Conservation (phyloP, 2,113 vertebrate genomes). For the Otis tarda region DNA sequence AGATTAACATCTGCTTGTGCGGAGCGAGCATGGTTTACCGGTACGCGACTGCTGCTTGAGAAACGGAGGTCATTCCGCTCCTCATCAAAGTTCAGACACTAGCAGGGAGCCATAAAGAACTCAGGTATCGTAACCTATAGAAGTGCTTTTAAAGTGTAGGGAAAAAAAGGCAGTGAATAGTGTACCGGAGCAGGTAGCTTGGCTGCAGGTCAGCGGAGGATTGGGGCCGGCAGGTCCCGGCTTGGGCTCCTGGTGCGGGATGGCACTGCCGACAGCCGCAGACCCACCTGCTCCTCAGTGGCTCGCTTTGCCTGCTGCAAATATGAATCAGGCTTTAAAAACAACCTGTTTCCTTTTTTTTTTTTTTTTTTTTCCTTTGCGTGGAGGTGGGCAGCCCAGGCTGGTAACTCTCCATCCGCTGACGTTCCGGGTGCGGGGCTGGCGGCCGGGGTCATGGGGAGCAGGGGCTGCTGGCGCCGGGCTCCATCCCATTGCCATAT, state of each 20-base stretch:
- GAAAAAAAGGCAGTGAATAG: not conserved
- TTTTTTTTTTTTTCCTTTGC: not conserved
- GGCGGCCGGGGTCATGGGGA: not conserved
- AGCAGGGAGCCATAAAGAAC: not conserved
- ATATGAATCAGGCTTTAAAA: not conserved
- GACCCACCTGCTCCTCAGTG: too few relatives aligned
- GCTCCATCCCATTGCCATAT: not conserved
- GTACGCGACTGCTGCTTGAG: not conserved
- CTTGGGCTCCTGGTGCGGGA: not conserved
- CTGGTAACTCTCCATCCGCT: not conserved
- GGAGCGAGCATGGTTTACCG: not conserved
- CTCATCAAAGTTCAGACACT: conserved; percentile 4
- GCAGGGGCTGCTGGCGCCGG: not conserved
- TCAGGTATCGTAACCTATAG: not conserved
- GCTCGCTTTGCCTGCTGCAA: too few relatives aligned
- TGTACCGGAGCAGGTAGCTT: not conserved
- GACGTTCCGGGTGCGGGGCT: not conserved
- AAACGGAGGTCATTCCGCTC: not conserved
- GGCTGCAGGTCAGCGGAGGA: not conserved
- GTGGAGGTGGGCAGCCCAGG: not conserved
- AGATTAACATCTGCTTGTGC: not conserved
- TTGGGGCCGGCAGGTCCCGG: not conserved
- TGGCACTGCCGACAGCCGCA: too few relatives aligned
- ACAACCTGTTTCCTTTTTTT: too few relatives aligned
- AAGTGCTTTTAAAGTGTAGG: not conserved